phyloP scores from a whole-genome alignment of 1,140 invertebrate genomes.

The Drosophila malerkotliana region DNA sequence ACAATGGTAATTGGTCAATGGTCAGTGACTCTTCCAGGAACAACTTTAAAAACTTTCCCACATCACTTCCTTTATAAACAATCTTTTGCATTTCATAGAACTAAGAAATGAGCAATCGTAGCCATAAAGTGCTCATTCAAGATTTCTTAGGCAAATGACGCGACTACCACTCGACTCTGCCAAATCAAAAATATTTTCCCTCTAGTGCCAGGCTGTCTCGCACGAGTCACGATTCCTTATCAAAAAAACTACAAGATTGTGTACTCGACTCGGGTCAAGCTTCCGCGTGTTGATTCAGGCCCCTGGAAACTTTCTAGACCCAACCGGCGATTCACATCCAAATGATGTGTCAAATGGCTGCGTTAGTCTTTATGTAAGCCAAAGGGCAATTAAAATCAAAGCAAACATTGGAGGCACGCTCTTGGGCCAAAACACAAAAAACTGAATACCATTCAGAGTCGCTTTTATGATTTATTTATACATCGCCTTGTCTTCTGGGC shows the following conservation, averaged over 20 bases:
- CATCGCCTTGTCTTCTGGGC: constrained; percentile 21
- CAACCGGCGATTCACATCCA: constrained; percentile 38
- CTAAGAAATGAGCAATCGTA: not conserved
- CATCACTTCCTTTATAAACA: constrained; percentile 16
- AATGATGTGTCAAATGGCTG: constrained; percentile 66
- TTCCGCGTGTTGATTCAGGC: constrained; percentile 51
- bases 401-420: constrained; percentile 55
- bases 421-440: constrained; percentile 17
- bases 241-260: constrained; percentile 25
- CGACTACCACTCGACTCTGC: constrained; percentile 15
- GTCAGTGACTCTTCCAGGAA: constrained; percentile 24
- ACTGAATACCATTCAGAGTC: constrained; percentile 17
- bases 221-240: constrained; percentile 55
- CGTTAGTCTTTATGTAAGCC: constrained; percentile 57
- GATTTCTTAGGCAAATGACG: constrained; percentile 41
- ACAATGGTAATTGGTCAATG: constrained; percentile 4
- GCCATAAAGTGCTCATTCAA: constrained; percentile 4
- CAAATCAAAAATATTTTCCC: constrained; percentile 26
- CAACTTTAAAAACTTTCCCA: constrained; percentile 6
- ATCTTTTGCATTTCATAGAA: constrained; percentile 17
- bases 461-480: constrained; percentile 52
- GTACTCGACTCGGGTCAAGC: constrained; percentile 25
- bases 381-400: constrained; percentile 67
- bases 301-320: constrained; percentile 53
- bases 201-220: constrained; percentile 52